Evolutionary conservation across 1,140 invertebrate species (phyloP), one percentile per base, ranked within the genome.

Genomic region (Leptopilina clavipes): DNA sequence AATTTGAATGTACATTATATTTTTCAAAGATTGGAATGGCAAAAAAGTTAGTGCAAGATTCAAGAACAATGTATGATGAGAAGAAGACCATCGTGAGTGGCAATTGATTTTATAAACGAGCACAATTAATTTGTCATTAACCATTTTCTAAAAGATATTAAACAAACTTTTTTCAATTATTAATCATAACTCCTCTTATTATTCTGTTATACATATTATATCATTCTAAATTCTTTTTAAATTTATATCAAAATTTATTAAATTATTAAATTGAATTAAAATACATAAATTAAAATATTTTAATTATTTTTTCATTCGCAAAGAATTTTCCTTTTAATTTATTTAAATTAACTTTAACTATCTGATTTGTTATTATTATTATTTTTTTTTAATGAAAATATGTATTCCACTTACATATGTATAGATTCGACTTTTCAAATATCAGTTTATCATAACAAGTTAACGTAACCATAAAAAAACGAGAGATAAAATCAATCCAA

Each of bases 11-110:
- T n/a, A 6, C 10, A 19, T 45, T 7, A n/a, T 2, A 31, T 31
- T 31, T 31, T 17, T 52, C n/a, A 65, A 31, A n/a, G 3, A 31
- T 25, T 25, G 59, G 25, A 22, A 65, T 65, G 59, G 19, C 59
- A 65, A 31, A 65, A 65, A 65, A 65, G 59, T 65, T 65, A 31
- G 59, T 37, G 72, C 78, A 79, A 76, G 75, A 71, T 43, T 72
- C 56, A 43, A 45, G 75, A 75, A 83, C 79, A 77, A 77, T 73
- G 82, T 78, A 82, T 71, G 76, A 84, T 84, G 83, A 81, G 73
- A 78, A 84, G 83, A 77, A 73, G 81, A 77, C 78, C 76, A 72
- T 77, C 81, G 83, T 84, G 76, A 80, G 83, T 84, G 71, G 18
- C 44, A 52, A n/a, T 17, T 17, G n/a, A 52, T 52, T 44, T 71